Conservation (phyloP, 2,888 invertebrate genomes). For the Chouioia cunea region DNA sequence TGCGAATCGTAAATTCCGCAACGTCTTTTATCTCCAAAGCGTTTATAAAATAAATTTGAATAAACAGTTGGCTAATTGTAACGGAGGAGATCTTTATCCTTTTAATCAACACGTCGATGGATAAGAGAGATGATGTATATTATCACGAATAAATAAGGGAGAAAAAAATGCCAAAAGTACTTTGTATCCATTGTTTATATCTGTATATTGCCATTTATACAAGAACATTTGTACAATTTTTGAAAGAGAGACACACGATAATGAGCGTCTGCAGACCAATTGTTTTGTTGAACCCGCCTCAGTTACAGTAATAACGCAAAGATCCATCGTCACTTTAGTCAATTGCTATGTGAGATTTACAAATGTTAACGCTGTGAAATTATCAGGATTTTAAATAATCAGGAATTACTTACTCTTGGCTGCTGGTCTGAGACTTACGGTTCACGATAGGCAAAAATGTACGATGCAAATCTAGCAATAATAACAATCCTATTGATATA, state of each 20-base stretch:
- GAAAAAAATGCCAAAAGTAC: not conserved
- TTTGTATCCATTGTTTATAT: constrained; percentile 40
- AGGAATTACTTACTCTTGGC: constrained; percentile 25
- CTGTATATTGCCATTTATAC: constrained; percentile 49
- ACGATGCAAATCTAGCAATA: constrained; percentile 40
- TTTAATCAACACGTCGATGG: no score
- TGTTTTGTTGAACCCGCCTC: constrained; percentile 26
- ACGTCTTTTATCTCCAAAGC: no score
- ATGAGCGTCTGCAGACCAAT: constrained; percentile 34
- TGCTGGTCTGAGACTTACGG: constrained; percentile 30
- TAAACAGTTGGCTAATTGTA: no score
- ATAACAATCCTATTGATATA: constrained; percentile 44
- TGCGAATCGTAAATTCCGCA: no score
- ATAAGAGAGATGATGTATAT: no score
- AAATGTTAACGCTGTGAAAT: constrained; percentile 37
- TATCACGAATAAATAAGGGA: not conserved
- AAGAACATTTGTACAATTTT: constrained; percentile 49
- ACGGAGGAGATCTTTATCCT: no score
- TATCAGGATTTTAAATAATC: constrained; percentile 30
- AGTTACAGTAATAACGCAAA: constrained; percentile 39
- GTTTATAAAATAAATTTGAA: no score
- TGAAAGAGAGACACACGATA: constrained; percentile 43
- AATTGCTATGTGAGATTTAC: constrained; percentile 25
- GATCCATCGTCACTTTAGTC: constrained; percentile 20
- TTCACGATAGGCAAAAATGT: constrained; percentile 42